phyloP scores from a whole-genome alignment of 2,113 vertebrate species.

The Aphyosemion australe region DNA sequence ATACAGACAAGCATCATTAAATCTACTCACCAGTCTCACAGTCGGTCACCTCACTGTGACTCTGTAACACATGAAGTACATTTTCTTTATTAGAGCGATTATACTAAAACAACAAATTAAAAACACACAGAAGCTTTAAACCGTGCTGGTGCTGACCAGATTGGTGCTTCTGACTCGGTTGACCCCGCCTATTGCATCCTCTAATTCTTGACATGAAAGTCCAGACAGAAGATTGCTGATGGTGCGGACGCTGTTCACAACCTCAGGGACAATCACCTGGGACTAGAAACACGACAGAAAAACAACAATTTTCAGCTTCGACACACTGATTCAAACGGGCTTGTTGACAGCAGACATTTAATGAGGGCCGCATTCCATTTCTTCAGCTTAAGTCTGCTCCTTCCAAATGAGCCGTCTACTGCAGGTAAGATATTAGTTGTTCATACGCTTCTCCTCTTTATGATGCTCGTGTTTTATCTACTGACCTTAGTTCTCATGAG shows the following conservation, averaged over 20 bases:
- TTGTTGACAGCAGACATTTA: too few species aligned
- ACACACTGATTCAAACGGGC: too few species aligned
- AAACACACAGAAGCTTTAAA: background rate
- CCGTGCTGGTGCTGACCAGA: constrained; percentile 57
- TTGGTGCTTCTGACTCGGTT: constrained; percentile 46
- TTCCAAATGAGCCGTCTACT: too few species aligned
- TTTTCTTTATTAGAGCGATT: background rate
- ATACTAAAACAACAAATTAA: background rate
- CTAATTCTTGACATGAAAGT: constrained; percentile 62
- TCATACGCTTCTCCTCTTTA: background rate
- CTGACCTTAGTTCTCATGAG: constrained; percentile 65
- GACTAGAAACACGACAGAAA: constrained; percentile 40
- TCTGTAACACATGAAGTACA: constrained; percentile 44
- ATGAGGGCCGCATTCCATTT: too few species aligned
- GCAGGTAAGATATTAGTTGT: background rate
- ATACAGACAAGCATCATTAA: background rate
- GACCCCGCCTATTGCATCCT: constrained; percentile 65
- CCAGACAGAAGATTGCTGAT: constrained; percentile 72
- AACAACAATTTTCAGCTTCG: background rate
- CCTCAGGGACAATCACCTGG: constrained; percentile 17
- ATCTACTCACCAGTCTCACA: constrained; percentile 68
- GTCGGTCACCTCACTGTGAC: constrained; percentile 41
- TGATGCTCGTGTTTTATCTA: background rate
- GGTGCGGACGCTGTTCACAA: constrained; percentile 51
- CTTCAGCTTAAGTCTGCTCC: too few species aligned